Evolutionary conservation across 2,797 vertebrate genomes (phyloP), one percentile per base, ranked within the genome.

Genomic region (Platyrinchus mystaceus): DNA sequence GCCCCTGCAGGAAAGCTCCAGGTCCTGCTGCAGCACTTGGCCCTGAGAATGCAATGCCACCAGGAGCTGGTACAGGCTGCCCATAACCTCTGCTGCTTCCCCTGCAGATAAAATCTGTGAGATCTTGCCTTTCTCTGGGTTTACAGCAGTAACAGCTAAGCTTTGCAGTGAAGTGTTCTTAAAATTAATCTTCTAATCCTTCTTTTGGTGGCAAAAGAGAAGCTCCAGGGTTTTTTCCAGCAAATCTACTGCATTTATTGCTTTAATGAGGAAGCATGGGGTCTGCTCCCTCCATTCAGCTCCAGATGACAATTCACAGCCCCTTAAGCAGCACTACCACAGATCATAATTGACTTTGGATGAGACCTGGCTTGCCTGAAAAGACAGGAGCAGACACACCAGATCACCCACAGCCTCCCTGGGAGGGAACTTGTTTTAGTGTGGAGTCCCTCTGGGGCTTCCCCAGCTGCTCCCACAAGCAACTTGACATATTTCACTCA

Each of bases 181-280:
- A 75, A 46, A 95, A 84, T 47, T 68, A 68, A 70, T 87, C 70
- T 89, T 93, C 49, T 87, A 56, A 83, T 84, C 89, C 60, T 73
- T 81, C 46, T 92, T 87, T 71, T 9, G 20, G 41, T 82, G 50
- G 64, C 68, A 83, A 89, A 89, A 90, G 26, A 79, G 30, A 87
- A 73, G 58, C 46, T 85, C 16, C 78, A 32, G 58, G 60, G 2
- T 2, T 66, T 85, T 88, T 82, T 17, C 34, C 32, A 70, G 71
- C 14, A 50, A 60, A 80, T 74, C 76, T 89, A 46, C 44, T 49
- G 43, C 55, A 82, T 73, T 71, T 92, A 67, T 63, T 70, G 83
- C 56, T 92, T 87, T 76, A 91, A 81, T 55, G 63, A 81, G 69
- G 62, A 84, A 73, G 26, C 60, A n/a, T 49, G 36, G 70, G 44